Percentiles rank a stretch among this genome's conserved stretches.
phyloP scores from a whole-genome alignment of 2,113 vertebrate genomes.

The Variabilichromis moorii region DNA sequence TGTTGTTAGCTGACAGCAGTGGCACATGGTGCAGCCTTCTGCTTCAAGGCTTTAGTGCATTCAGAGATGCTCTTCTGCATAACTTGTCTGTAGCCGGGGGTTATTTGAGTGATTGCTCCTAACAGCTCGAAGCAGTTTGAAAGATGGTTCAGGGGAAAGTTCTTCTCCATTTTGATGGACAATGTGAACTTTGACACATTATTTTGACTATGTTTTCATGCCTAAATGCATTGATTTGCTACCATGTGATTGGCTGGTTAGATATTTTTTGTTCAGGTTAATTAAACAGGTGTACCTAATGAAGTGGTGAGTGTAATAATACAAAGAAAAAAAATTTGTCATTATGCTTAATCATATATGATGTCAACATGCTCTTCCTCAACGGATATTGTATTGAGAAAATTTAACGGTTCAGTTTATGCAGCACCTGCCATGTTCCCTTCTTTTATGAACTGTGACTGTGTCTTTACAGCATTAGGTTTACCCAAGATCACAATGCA shows the following conservation, averaged over 20 bases:
- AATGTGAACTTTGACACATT: not conserved
- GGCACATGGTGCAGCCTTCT: not conserved
- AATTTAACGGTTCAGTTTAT: not conserved
- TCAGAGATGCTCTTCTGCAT: not conserved
- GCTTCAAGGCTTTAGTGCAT: not conserved
- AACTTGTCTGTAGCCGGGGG: not conserved
- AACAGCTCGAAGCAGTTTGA: not conserved
- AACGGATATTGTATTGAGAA: not conserved
- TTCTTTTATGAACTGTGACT: not conserved
- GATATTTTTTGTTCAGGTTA: not conserved
- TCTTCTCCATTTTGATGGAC: not conserved
- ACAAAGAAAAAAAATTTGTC: not conserved
- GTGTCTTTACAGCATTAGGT: not conserved
- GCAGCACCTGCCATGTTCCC: not conserved
- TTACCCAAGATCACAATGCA: not conserved
- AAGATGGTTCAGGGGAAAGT: not conserved
- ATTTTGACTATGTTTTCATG: not conserved
- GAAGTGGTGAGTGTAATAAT: not conserved
- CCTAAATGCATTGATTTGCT: not conserved
- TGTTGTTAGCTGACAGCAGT: not conserved
- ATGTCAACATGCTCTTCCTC: not conserved
- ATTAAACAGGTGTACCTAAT: not conserved
- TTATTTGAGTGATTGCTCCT: not conserved
- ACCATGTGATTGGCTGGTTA: not conserved
- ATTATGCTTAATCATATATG: not conserved